Conservation (phyloP, 2,888 invertebrate genomes). For the Venustoraphidia nigricollis region DNA sequence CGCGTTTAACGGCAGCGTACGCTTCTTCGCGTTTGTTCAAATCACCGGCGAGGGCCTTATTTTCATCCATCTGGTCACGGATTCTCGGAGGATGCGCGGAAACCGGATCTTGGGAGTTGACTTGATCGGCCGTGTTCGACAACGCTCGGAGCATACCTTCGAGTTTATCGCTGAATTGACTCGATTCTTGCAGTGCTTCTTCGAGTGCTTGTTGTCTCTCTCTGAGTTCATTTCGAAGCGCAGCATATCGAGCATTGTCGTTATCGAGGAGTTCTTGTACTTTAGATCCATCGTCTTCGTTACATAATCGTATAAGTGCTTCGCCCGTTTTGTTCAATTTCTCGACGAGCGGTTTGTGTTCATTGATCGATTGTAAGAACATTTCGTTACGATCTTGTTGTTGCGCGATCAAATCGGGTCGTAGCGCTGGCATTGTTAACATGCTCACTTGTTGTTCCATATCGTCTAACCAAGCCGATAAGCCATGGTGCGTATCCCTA, state of each 20-base stretch:
- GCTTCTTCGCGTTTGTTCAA: slow-evolving; percentile 79
- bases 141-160: slow-evolving; percentile 92
- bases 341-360: slow-evolving; percentile 89
- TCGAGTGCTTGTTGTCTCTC: slow-evolving; percentile 85
- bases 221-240: slow-evolving; percentile 65
- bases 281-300: slow-evolving; percentile 75
- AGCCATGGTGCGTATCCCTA: slow-evolving; percentile 81
- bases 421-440: slow-evolving; percentile 77
- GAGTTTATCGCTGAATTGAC: slow-evolving; percentile 89
- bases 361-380: slow-evolving; percentile 79
- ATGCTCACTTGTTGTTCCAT: slow-evolving; percentile 85
- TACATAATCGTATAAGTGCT: slow-evolving; percentile 71
- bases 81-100: slow-evolving; percentile 93
- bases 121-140: slow-evolving; percentile 71
- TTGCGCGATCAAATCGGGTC: slow-evolving; percentile 83
- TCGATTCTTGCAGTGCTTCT: slow-evolving; percentile 83
- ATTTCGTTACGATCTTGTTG: slow-evolving; percentile 93
- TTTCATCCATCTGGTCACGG: slow-evolving; percentile 90
- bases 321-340: slow-evolving; percentile 89
- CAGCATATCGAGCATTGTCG: slow-evolving; percentile 78
- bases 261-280: slow-evolving; percentile 78
- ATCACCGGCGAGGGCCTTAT: slow-evolving; percentile 77
- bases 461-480: slow-evolving; percentile 80
- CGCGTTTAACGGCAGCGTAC: slow-evolving; percentile 77
- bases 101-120: slow-evolving; percentile 79